Evolutionary conservation across 2,888 invertebrate species (phyloP), one percentile per base, ranked within the genome.

Genomic region (Netelia inedita): DNA sequence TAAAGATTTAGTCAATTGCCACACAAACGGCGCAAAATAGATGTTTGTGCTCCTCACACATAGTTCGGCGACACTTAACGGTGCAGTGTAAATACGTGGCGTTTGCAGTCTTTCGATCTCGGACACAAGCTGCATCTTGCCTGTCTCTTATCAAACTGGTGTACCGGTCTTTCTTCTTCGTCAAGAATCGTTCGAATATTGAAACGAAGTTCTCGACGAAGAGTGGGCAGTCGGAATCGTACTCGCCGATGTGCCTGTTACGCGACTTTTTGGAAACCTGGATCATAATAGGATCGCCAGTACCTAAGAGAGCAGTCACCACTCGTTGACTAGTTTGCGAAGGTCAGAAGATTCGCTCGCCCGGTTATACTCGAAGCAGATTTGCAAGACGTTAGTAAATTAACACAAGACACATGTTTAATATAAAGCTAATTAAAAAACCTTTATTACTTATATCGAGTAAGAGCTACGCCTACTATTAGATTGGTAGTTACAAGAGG

Each of bases 241-340:
- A 53, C 0, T 8, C 63, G 71, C 16, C 61, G 10, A 11, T 61
- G 69, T 59, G 69, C n/a, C n/a, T n/a, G n/a, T n/a, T n/a, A n/a
- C n/a, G n/a, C n/a, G n/a, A n/a, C n/a, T n/a, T n/a, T n/a, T n/a
- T n/a, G n/a, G n/a, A n/a, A n/a, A n/a, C n/a, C n/a, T n/a, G n/a
- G n/a, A n/a, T n/a, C n/a, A n/a, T n/a, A n/a, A n/a, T n/a, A n/a
- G n/a, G n/a, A n/a, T n/a, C n/a, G n/a, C n/a, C n/a, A n/a, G n/a
- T n/a, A n/a, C n/a, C n/a, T n/a, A n/a, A n/a, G n/a, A n/a, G n/a
- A n/a, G n/a, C n/a, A n/a, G n/a, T n/a, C n/a, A n/a, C n/a, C n/a
- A n/a, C n/a, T n/a, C n/a, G n/a, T n/a, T n/a, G n/a, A n/a, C n/a
- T n/a, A n/a, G n/a, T n/a, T n/a, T n/a, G n/a, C n/a, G n/a, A n/a